Evolutionary conservation across 92 coral and sea anemone species (phyloP), one percentile per base, ranked within the genome.

Genomic region (Siderastrea siderea): DNA sequence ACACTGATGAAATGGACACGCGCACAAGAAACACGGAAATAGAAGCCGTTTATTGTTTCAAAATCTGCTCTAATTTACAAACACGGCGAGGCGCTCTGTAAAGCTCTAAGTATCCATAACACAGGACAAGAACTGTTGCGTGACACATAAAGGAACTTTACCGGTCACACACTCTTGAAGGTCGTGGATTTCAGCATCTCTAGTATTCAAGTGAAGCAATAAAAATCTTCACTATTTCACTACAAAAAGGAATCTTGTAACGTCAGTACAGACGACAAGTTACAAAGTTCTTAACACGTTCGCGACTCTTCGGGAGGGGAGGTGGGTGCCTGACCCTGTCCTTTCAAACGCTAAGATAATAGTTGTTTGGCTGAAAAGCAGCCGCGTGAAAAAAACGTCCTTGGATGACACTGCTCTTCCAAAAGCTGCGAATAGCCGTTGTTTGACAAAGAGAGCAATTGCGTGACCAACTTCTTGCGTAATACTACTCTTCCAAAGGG

Each of bases 41-140:
- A 63, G 73, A 84, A 62, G 58, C 81, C 63, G 73, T 60, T 84
- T 61, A 84, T 84, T 84, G 81, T 84, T 84, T 74, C 87, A 84
- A 84, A 84, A 84, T 83, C 74, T 84, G 80, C 64, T 51, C 60
- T 60, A 84, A 71, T 57, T 73, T 19, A 26, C 13, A 61, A 73
- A 73, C 81, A 62, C 50, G 75, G 64, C 68, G 62, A 74, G 78
- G 78, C 59, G 43, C 7, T 54, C 47, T 54, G 26, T 17, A 11
- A 38, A 47, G 5, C 15, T 52, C 17, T 16, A 73, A 73, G 15
- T 10, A 16, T 6, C 8, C n/a, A 50, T 12, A 47, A 26, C 26
- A 55, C 44, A 67, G 45, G 26, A 13, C 69, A 19, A 46, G 12
- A 16, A 55, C 44, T 52, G 19, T 47, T 68, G 45, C 48, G 47